Percentiles rank a stretch among this genome's conserved stretches.
Conservation (phyloP, 1,140 invertebrate species). For the Batillaria attramentaria region DNA sequence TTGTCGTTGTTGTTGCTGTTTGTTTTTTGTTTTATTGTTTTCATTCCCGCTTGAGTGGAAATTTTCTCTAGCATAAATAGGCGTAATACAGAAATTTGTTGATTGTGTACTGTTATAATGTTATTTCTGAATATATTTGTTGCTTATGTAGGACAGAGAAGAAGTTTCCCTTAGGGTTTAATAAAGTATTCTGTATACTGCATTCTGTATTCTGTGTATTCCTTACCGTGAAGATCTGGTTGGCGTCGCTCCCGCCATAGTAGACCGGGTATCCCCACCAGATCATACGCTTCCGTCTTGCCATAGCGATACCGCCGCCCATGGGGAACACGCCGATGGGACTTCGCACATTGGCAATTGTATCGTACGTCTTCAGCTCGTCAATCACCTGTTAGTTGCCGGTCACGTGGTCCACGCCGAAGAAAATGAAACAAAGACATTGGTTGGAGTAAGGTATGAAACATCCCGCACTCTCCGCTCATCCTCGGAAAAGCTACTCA, state of each 20-base stretch:
- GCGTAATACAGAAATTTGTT: background rate
- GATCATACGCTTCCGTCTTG: conserved; percentile 51
- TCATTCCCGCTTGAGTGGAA: background rate
- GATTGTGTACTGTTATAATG: too few relatives aligned
- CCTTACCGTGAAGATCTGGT: conserved; percentile 55
- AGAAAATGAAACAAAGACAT: too few relatives aligned
- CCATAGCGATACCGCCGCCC: conserved; percentile 34
- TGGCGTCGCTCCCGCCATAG: conserved; percentile 62
- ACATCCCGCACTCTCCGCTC: too few relatives aligned
- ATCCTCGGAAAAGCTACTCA: too few relatives aligned
- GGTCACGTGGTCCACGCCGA: too few relatives aligned
- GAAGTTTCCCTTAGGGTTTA: too few relatives aligned
- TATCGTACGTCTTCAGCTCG: conserved; percentile 80
- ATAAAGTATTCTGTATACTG: background rate
- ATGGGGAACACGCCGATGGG: conserved; percentile 27
- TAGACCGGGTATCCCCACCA: conserved; percentile 59
- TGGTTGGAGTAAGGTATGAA: too few relatives aligned
- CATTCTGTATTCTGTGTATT: background rate
- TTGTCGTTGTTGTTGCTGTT: too few relatives aligned
- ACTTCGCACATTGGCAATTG: conserved; percentile 35
- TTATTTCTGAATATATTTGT: background rate
- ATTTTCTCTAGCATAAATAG: background rate
- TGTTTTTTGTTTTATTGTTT: too few relatives aligned
- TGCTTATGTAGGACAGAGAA: too few relatives aligned
- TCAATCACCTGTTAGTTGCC: conserved; percentile 77